phyloP scores from a whole-genome alignment of 2,113 vertebrate genomes.

The Mionectes macconnelli region DNA sequence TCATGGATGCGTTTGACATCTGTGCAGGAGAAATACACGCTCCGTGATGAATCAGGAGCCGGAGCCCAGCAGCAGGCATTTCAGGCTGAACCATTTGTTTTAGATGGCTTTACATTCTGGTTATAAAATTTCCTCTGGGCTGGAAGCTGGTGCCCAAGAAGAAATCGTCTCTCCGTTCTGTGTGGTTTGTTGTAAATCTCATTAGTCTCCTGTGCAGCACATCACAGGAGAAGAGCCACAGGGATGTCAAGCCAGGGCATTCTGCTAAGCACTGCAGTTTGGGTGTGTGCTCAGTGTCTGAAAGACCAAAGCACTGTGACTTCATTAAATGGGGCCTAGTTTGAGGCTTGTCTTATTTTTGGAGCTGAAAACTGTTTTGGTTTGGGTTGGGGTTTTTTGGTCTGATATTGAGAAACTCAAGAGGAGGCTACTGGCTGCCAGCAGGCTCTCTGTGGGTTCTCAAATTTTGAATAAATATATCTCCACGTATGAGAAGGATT shows the following conservation, averaged over 20 bases:
- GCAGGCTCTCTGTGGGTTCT: not conserved
- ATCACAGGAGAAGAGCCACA: not conserved
- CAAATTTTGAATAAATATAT: not conserved
- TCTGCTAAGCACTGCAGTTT: not conserved
- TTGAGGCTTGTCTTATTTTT: not conserved
- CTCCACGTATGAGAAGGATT: not conserved
- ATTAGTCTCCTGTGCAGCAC: not conserved
- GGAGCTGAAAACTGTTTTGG: not conserved
- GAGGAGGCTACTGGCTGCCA: not conserved
- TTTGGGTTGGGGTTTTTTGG: not conserved
- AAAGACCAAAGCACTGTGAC: not conserved
- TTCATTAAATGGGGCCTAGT: not conserved
- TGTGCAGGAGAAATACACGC: not conserved
- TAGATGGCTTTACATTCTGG: slow-evolving; percentile 61
- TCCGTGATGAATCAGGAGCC: not conserved
- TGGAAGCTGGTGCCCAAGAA: slow-evolving; percentile 40
- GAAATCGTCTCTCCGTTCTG: not conserved
- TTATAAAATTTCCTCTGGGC: slow-evolving; percentile 62
- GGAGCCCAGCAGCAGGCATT: not conserved
- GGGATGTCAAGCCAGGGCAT: not conserved
- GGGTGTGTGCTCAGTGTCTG: not conserved
- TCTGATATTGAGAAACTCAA: not conserved
- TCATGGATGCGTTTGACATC: slow-evolving; percentile 53
- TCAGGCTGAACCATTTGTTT: slow-evolving; percentile 56
- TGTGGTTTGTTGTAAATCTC: slow-evolving; percentile 36